phyloP scores from a whole-genome alignment of 1,140 invertebrate genomes.

The Anoplolepis gracilipes region DNA sequence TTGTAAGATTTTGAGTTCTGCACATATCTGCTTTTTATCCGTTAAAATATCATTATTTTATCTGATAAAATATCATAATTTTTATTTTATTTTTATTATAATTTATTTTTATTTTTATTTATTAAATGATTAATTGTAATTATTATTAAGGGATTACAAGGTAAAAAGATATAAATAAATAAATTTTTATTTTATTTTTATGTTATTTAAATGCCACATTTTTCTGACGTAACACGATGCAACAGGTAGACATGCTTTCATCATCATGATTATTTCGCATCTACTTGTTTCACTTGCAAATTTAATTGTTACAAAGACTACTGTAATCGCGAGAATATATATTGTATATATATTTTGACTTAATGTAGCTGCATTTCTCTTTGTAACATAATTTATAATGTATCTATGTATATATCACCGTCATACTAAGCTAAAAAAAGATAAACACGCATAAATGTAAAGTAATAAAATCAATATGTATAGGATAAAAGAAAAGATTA shows the following conservation, averaged over 20 bases:
- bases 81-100: not conserved
- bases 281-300: not conserved
- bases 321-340: not conserved
- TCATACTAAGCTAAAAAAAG: not conserved
- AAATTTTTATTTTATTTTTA: not conserved
- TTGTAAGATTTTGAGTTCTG: not conserved
- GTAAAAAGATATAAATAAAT: not conserved
- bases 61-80: not conserved
- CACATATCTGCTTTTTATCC: not conserved
- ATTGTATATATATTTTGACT: not conserved
- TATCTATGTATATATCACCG: not conserved
- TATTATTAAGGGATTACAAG: not conserved
- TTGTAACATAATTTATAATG: not conserved
- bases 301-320: constrained; percentile 17
- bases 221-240: not conserved
- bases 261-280: not conserved
- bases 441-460: not conserved
- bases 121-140: not conserved
- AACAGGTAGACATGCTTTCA: not conserved
- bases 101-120: not conserved
- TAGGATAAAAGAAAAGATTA: not conserved
- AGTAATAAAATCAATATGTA: not conserved
- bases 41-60: not conserved
- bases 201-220: not conserved
- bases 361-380: not conserved